These are phyloP conservation scores for Apis cerana DNA, from an alignment of 1,140 invertebrate species.

Conservation along the genomic window DNA sequence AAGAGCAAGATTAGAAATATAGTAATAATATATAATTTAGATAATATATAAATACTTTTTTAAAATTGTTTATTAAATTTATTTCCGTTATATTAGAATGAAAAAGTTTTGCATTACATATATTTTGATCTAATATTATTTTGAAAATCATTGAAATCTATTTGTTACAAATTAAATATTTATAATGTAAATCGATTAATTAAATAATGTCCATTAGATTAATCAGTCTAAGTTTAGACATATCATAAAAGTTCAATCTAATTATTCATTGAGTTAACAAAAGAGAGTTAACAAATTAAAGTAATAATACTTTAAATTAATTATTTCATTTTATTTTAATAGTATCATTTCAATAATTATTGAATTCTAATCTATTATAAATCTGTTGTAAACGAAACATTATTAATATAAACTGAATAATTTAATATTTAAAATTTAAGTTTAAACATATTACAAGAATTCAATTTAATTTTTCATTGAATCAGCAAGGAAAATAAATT, in stretches of 20 bases:
- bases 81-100: not conserved
- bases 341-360: too few species aligned
- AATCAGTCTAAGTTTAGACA: not conserved
- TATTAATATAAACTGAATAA: too few species aligned
- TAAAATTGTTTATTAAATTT: not conserved
- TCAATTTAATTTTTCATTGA: not conserved
- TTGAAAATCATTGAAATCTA: slow-evolving; percentile 16
- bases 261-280: not conserved
- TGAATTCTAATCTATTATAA: too few species aligned
- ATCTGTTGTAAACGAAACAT: too few species aligned
- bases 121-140: not conserved
- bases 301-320: not conserved
- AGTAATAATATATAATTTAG: slow-evolving; percentile 10
- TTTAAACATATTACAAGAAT: not conserved
- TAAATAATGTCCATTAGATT: not conserved
- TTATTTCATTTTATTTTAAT: not conserved
- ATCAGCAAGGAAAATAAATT: not conserved
- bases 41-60: not conserved
- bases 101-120: not conserved
- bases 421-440: not conserved
- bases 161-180: slow-evolving; percentile 17
- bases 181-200: slow-evolving; percentile 18
- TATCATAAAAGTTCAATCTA: not conserved
- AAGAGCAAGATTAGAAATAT: slow-evolving; percentile 40
- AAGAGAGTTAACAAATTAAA: not conserved